A percentile compares a stretch with the other conserved stretches of the same genome.
Evolutionary conservation across 2,888 invertebrate species (phyloP).

Genomic region (Hololepta plana): DNA sequence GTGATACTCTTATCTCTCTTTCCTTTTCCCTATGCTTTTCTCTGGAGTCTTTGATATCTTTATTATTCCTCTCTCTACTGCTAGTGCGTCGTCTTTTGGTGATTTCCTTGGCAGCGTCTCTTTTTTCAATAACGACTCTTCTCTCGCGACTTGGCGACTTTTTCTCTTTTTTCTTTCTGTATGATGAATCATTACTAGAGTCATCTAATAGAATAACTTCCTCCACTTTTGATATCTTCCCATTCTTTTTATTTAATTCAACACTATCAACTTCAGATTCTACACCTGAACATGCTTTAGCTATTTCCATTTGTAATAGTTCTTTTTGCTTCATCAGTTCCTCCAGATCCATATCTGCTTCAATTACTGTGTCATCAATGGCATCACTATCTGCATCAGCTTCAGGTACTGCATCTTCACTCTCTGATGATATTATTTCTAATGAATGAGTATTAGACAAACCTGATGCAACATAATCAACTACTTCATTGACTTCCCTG

Average conservation of each 20-base stretch:
- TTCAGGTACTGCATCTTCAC: slow-evolving; percentile 41
- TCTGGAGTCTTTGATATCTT: slow-evolving; percentile 10
- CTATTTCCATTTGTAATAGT: slow-evolving; percentile 61
- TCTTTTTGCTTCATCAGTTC: slow-evolving; percentile 84
- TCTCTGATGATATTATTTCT: slow-evolving; percentile 50
- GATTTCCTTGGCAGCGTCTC: slow-evolving; percentile 7
- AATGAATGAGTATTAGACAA: slow-evolving; percentile 26
- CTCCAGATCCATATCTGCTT: slow-evolving; percentile 74
- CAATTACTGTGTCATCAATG: slow-evolving; percentile 49
- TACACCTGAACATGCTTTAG: slow-evolving; percentile 45
- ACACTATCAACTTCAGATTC: slow-evolving; percentile 20
- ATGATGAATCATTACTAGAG: slow-evolving; percentile 37
- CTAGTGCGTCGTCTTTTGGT: slow-evolving; percentile 18
- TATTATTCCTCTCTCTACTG: slow-evolving; percentile 18
- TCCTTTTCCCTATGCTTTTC: slow-evolving; percentile 12
- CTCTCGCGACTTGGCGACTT: slow-evolving; percentile 24
- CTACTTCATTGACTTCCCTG: slow-evolving; percentile 30
- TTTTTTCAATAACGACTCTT: slow-evolving; percentile 24
- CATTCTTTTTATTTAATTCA: slow-evolving; percentile 20
- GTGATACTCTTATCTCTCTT: slow-evolving; percentile 11
- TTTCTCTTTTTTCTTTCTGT: slow-evolving; percentile 17
- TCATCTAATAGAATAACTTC: slow-evolving; percentile 46
- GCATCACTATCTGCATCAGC: slow-evolving; percentile 53
- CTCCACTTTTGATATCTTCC: slow-evolving; percentile 27
- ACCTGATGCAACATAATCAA: slow-evolving; percentile 30